Conservation (phyloP, 37 sponge, comb jelly and placozoan genomes). For the Theonella swinhoei region DNA sequence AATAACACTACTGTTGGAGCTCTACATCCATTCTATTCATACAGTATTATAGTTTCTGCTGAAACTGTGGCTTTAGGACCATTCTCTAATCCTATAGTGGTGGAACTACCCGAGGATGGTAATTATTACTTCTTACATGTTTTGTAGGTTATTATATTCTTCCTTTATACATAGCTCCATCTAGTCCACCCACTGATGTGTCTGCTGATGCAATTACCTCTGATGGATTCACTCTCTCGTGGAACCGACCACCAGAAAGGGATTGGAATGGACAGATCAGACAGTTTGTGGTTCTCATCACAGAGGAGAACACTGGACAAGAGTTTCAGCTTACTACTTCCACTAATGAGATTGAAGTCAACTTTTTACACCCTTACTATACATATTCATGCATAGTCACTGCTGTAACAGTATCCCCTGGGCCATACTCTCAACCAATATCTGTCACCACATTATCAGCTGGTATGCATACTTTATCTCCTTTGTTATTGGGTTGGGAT, state of each 20-base stretch:
- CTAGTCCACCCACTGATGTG: constrained; percentile 8
- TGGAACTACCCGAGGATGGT: constrained; percentile 54
- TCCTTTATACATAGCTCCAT: too few relatives aligned
- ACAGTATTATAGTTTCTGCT: not conserved
- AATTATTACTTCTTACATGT: too few relatives aligned
- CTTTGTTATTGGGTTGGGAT: too few relatives aligned
- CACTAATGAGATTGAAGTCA: not conserved
- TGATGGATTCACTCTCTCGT: constrained; percentile 8
- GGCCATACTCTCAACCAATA: constrained; percentile 9
- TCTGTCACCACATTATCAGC: constrained; percentile 11
- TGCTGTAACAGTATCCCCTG: constrained; percentile 38
- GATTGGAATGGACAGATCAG: constrained; percentile 37
- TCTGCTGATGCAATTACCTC: not conserved
- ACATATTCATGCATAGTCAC: constrained; percentile 25
- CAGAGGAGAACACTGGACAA: constrained; percentile 19
- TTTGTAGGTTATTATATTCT: too few relatives aligned
- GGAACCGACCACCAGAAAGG: constrained; percentile 6
- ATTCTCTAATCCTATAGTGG: not conserved
- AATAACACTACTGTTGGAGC: not conserved
- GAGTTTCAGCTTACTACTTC: not conserved
- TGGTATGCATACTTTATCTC: too few relatives aligned
- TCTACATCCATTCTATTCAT: constrained; percentile 35
- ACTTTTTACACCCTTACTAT: constrained; percentile 15
- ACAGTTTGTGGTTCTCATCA: constrained; percentile 19
- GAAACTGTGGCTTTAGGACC: constrained; percentile 18